These are phyloP conservation scores for Engystomops pustulosus DNA, from an alignment of 2,113 vertebrate genomes.

Conservation along the genomic window DNA sequence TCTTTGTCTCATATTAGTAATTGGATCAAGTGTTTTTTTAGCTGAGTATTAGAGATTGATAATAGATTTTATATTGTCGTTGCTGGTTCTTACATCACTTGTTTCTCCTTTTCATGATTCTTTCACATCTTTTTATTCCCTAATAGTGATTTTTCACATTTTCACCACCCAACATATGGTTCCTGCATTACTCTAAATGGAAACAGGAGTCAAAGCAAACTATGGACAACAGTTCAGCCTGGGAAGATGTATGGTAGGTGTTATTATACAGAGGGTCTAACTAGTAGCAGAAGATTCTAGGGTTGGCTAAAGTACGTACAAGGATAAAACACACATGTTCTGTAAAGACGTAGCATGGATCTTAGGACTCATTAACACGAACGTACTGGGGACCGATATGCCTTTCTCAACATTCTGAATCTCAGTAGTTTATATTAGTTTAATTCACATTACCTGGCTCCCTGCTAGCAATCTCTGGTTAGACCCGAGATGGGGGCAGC, in stretches of 20 bases:
- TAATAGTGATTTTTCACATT: constrained; percentile 67
- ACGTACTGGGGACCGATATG: too few relatives aligned
- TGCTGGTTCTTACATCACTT: not conserved
- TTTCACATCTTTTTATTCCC: not conserved
- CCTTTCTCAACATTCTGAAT: too few relatives aligned
- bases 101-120: not conserved
- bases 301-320: too few relatives aligned
- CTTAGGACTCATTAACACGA: too few relatives aligned
- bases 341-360: too few relatives aligned
- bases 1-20: not conserved
- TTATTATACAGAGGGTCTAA: not conserved
- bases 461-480: too few relatives aligned
- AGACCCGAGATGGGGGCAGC: too few relatives aligned
- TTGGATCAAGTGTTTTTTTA: too few relatives aligned
- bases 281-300: too few relatives aligned
- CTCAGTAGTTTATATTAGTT: too few relatives aligned
- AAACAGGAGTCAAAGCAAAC: constrained; percentile 54
- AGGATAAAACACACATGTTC: too few relatives aligned
- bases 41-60: not conserved
- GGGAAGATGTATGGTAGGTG: constrained; percentile 67
- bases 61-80: not conserved
- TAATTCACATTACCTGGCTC: too few relatives aligned
- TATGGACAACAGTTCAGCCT: constrained; percentile 61
- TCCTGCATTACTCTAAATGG: constrained; percentile 76
- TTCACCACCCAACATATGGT: constrained; percentile 71